Evolutionary conservation across 2,797 vertebrate genomes (phyloP).

Genomic region (Manis pentadactyla): DNA sequence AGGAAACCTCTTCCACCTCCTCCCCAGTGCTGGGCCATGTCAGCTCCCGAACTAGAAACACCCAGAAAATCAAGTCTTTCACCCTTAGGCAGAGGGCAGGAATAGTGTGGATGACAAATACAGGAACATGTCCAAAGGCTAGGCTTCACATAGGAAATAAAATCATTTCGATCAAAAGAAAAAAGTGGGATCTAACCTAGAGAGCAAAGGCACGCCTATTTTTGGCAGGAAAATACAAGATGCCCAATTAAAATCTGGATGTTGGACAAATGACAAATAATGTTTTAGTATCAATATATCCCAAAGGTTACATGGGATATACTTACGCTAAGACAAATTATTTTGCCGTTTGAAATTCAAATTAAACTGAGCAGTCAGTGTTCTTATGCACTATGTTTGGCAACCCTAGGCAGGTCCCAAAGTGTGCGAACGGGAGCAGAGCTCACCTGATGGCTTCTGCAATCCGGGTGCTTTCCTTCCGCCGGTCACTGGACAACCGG

Average conservation of each 20-base stretch:
- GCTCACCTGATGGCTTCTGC: constrained; percentile 96
- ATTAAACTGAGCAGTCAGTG: not conserved
- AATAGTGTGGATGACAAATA: not conserved
- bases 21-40: not conserved
- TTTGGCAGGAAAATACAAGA: not conserved
- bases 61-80: not conserved
- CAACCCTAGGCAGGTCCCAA: not conserved
- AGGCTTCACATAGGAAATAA: not conserved
- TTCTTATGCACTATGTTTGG: not conserved
- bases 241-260: not conserved
- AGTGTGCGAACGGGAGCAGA: not conserved
- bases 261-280: not conserved
- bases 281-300: not conserved
- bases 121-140: not conserved
- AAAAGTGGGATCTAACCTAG: not conserved
- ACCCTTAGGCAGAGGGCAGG: not conserved
- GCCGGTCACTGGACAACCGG: constrained; percentile 95
- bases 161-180: not conserved
- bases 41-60: not conserved
- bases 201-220: not conserved
- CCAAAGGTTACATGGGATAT: not conserved
- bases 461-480: constrained; percentile 98
- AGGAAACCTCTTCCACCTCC: too few relatives aligned
- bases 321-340: not conserved
- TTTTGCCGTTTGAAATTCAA: not conserved